Conservation (phyloP, 2,113 vertebrate genomes). For the Ceyx margarethae region DNA sequence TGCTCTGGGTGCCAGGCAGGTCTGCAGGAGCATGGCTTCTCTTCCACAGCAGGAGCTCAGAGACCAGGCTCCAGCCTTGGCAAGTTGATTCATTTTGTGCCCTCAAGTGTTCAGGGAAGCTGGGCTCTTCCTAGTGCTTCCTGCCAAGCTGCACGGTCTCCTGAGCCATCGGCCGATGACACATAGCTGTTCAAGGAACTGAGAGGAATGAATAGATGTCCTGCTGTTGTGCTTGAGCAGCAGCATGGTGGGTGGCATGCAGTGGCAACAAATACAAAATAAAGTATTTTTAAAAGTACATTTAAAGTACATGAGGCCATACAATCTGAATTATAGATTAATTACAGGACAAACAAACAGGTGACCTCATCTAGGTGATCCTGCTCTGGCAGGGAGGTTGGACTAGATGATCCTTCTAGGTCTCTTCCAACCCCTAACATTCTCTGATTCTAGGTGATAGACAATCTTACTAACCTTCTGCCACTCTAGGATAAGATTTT, state of each 20-base stretch:
- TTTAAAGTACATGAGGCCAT: background rate
- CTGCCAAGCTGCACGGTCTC: background rate
- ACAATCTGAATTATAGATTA: background rate
- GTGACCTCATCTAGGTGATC: background rate
- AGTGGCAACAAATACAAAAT: background rate
- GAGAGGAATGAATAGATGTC: background rate
- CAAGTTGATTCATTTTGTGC: background rate
- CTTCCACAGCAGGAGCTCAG: background rate
- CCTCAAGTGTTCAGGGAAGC: background rate
- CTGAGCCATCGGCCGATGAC: rapidly evolving
- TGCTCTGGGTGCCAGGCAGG: background rate
- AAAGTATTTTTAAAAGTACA: background rate
- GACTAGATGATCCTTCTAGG: too few species aligned
- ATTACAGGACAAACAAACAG: background rate
- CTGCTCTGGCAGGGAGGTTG: too few species aligned
- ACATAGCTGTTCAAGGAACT: background rate
- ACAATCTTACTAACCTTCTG: background rate
- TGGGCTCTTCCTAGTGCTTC: background rate
- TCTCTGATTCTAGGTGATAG: background rate
- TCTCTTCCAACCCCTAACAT: too few species aligned
- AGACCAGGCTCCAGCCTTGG: background rate
- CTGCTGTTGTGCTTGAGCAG: background rate
- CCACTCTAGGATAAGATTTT: background rate
- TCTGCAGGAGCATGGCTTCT: background rate
- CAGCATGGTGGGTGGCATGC: background rate